Evolutionary conservation across 2,797 vertebrate species (phyloP), one percentile per base, ranked within the genome.

Genomic region (Sternarchorhynchus goeldii): DNA sequence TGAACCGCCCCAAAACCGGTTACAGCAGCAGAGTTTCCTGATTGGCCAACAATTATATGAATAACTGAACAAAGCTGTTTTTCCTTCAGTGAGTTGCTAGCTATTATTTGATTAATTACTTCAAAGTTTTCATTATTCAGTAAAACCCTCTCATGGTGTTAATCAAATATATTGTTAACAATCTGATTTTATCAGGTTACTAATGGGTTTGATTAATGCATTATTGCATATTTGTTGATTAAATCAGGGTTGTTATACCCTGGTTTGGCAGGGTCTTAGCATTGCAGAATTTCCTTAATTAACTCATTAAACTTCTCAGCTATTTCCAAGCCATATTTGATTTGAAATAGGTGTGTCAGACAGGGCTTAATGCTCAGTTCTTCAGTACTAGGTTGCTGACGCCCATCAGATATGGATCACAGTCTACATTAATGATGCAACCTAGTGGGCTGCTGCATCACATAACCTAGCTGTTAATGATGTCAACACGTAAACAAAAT

Each of bases 1-100:
- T 39, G 65, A 67, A 58, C 75, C 20, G 63, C 53, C 34, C n/a
- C 31, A 50, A 25, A 67, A 76, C 75, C 39, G 56, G 75, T 68
- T 69, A 18, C 34, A 60, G 65, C 75, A 58, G 16, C 34, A 36
- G 32, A 55, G 58, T 21, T 25, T 67, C 32, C 64, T 67, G 64
- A 76, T 67, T 76, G 64, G 64, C 55, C 41, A 68, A 31, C 34
- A 56, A 12, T 6, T 56, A 50, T 55, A 67, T 41, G 45, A 50
- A 66, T 20, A 36, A 18, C 12, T 56, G 63, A 65, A 50, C 65
- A 67, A 50, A 66, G 34, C 39, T 25, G 10, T 67, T 67, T 67
- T 25, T 50, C n/a, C 45, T 53, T 17, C 41, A 53, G 8, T 16
- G 2, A 2, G 16, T 56, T 55, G 50, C 25, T 69, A 56, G 67